Base-by-base conservation (phyloP, 2,888 invertebrate species). In the Amphipyra berbera region DNA sequence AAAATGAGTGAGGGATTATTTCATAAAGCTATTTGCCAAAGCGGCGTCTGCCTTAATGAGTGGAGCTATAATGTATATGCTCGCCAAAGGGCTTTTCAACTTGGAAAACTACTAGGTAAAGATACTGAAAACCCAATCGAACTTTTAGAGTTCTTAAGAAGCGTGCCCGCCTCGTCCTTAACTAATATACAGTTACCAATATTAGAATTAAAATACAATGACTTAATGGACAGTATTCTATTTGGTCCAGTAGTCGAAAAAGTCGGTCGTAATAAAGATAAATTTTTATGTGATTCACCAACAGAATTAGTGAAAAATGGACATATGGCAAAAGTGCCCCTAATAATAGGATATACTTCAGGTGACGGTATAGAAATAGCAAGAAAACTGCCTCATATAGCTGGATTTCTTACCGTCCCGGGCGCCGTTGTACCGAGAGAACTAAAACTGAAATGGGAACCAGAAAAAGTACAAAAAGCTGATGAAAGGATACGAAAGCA, bases 11-110 rank as follows among this genome's bases (percentile, higher is more conserved):
- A 81, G 50, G 92, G 92, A 10, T 81, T 95, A 61, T 95, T 94
- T 68, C 76, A 89, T 75, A 95, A 94, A 82, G 95, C 94, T 0
- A 95, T 95, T 58, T 94, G 95, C 68, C 95, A 95, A 84, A 95
- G 95, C 62, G 95, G 95, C 33, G 90, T 93, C 0, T 92, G 93
- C 63, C 83, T 95, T 7, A 90, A 90, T 67, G 94, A 94, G 64
- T 95, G 95, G 95, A 84, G 88, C 61, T 90, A 89, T 77, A 90
- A 87, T 60, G 65, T 90, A 15, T 88, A 94, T 66, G 89, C 86
- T 0, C 84, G 85, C 13, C 81, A 90, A 77, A 85, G 93, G 61
- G 94, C 94, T 12, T 90, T 94, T 67, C 93, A 94, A 82, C 81
- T 95, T 8, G 95, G 91, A 8, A 90, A 90, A 80, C 65, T 86